A percentile compares a stretch with the other conserved stretches of the same genome.
These are phyloP conservation scores for Galerucella nymphaeae DNA, from an alignment of 2,888 invertebrate genomes.

Conservation along the genomic window DNA sequence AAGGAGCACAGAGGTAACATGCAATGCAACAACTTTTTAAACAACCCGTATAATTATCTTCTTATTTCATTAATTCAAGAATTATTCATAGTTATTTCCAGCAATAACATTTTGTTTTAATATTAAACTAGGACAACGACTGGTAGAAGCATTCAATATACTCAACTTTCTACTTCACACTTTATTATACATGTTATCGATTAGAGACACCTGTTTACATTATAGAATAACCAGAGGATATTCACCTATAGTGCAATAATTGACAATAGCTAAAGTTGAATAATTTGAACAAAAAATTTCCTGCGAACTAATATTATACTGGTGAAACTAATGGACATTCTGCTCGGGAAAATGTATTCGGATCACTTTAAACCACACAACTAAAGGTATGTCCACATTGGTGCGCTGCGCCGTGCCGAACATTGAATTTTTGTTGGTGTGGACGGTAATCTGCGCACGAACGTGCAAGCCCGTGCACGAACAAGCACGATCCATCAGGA, in stretches of 20 bases:
- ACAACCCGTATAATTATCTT: neutral
- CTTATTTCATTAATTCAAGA: too few relatives aligned
- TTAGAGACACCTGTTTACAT: neutral
- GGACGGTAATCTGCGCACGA: too few relatives aligned
- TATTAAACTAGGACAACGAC: slow-evolving; percentile 12
- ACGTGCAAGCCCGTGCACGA: too few relatives aligned
- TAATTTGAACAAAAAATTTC: neutral
- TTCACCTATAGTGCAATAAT: neutral
- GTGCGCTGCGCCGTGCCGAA: too few relatives aligned
- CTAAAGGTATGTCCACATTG: too few relatives aligned
- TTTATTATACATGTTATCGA: slow-evolving; percentile 4
- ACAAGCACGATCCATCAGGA: too few relatives aligned
- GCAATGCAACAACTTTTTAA: neutral
- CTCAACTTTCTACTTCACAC: neutral
- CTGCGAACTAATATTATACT: neutral
- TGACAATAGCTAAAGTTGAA: neutral
- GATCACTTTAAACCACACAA: too few relatives aligned
- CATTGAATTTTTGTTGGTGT: too few relatives aligned
- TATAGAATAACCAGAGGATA: neutral
- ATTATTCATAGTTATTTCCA: too few relatives aligned
- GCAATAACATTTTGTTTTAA: neutral
- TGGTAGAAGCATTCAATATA: neutral
- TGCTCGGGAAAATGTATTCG: too few relatives aligned
- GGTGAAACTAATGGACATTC: neutral
- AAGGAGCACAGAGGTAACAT: too few relatives aligned